These are phyloP conservation scores for Ginglymostoma cirratum DNA, from an alignment of 2,113 vertebrate genomes.

Conservation along the genomic window DNA sequence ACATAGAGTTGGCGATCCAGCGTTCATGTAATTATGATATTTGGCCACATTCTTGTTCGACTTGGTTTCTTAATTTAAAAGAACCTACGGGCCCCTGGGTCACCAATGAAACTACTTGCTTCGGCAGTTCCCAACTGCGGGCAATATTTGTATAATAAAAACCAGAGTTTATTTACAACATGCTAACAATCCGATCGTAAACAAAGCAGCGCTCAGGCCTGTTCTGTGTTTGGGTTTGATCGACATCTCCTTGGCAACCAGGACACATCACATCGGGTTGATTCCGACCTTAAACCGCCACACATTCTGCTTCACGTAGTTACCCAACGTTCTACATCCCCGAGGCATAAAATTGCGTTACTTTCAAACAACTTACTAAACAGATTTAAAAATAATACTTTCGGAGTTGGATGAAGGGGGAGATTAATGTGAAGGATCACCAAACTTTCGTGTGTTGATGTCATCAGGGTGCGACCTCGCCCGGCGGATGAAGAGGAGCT, in stretches of 20 bases:
- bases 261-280: constrained; percentile 29
- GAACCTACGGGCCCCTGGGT: not conserved
- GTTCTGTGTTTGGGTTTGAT: constrained; percentile 39
- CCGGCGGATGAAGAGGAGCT: not conserved
- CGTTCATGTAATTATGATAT: not conserved
- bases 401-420: not conserved
- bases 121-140: not conserved
- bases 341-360: too few species aligned
- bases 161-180: not conserved
- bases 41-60: not conserved
- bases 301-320: not conserved
- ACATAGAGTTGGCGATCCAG: not conserved
- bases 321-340: not conserved
- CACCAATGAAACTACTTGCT: not conserved
- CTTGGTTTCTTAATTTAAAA: too few species aligned
- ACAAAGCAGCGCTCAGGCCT: not conserved
- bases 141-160: not conserved
- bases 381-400: not conserved
- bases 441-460: not conserved
- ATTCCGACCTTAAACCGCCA: not conserved
- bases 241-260: constrained; percentile 40
- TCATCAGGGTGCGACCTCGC: not conserved
- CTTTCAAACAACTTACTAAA: not conserved
- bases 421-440: not conserved
- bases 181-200: not conserved